These are phyloP conservation scores for Magallana nippona DNA, from an alignment of 2,888 invertebrate species.

Conservation along the genomic window DNA sequence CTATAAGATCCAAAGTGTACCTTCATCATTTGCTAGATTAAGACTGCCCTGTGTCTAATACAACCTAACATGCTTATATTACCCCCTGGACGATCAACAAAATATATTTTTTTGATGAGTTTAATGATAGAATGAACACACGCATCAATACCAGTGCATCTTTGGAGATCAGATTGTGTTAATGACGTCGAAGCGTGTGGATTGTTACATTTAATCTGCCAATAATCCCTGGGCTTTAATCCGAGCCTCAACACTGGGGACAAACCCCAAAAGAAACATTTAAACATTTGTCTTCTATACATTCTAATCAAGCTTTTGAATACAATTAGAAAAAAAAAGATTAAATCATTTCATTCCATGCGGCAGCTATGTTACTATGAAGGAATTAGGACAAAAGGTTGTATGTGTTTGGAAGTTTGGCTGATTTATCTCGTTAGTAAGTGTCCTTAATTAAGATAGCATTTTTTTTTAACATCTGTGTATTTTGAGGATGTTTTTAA, in stretches of 20 bases:
- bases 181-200: background rate
- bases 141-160: constrained; percentile 21
- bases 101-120: background rate
- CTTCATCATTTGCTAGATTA: background rate
- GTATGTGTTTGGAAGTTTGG: background rate
- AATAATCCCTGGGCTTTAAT: background rate
- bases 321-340: background rate
- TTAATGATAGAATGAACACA: background rate
- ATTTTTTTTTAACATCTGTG: background rate
- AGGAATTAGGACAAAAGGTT: constrained; percentile 10
- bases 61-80: background rate
- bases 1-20: background rate
- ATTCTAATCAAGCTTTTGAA: constrained; percentile 27
- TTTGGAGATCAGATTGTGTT: constrained; percentile 12
- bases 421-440: background rate
- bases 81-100: constrained; percentile 2
- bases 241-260: background rate
- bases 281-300: constrained; percentile 24
- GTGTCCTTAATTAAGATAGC: background rate
- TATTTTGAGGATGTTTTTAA: background rate
- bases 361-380: constrained; percentile 16
- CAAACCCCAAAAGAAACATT: background rate
- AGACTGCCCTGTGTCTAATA: background rate
- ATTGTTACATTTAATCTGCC: constrained; percentile 17
- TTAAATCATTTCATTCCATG: constrained; percentile 17